These are phyloP conservation scores for Euproctis similis DNA, from an alignment of 2,888 invertebrate genomes.

Conservation along the genomic window DNA sequence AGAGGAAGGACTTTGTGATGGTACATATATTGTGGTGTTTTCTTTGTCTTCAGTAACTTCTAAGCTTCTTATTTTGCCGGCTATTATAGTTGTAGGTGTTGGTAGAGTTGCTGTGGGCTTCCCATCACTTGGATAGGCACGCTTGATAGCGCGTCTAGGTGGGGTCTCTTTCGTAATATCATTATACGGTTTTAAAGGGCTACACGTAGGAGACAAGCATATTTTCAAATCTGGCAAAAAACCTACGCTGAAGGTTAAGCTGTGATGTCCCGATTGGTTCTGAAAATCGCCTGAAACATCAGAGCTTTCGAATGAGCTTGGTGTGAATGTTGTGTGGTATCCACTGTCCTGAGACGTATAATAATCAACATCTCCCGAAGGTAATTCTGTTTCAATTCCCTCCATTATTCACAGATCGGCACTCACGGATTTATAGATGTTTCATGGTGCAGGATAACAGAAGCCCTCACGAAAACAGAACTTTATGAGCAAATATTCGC, in stretches of 20 bases:
- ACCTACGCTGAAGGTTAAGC: constrained; percentile 30
- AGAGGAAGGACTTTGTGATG: constrained; percentile 16
- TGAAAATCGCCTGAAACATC: constrained; percentile 45
- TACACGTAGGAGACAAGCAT: constrained; percentile 23
- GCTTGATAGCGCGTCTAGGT: constrained; percentile 46
- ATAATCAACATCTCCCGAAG: constrained; percentile 39
- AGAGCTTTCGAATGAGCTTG: constrained; percentile 51
- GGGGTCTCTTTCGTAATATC: constrained; percentile 35
- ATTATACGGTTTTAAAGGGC: constrained; percentile 21
- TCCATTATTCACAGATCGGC: background rate
- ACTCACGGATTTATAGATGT: too few species aligned
- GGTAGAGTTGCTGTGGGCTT: constrained; percentile 29
- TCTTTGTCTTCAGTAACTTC: constrained; percentile 51
- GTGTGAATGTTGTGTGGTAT: constrained; percentile 61
- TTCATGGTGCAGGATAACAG: too few species aligned
- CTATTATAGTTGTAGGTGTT: constrained; percentile 61
- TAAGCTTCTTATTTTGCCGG: constrained; percentile 54
- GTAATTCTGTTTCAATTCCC: constrained; percentile 2
- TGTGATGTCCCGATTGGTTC: constrained; percentile 32
- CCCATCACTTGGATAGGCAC: constrained; percentile 42
- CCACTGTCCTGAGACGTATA: constrained; percentile 64
- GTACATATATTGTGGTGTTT: constrained; percentile 22
- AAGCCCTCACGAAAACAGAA: too few species aligned
- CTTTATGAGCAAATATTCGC: too few species aligned
- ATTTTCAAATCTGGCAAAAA: constrained; percentile 34